Percentiles rank a stretch among this genome's conserved stretches.
These are phyloP conservation scores for Burhinus bistriatus DNA, from an alignment of 2,113 vertebrate species.

Conservation along the genomic window DNA sequence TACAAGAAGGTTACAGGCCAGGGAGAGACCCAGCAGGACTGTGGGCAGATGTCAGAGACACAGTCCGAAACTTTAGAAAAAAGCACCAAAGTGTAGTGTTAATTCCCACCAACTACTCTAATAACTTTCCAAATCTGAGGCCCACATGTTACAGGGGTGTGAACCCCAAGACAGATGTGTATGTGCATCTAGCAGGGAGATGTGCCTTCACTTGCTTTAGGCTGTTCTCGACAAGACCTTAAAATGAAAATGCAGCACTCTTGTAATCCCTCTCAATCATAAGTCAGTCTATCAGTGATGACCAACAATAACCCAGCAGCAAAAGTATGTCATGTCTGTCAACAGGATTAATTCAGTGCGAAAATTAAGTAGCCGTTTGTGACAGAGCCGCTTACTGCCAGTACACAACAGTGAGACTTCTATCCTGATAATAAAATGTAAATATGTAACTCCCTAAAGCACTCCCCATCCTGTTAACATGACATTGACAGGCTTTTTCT, in stretches of 20 bases:
- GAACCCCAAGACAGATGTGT: background rate
- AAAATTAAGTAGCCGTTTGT: background rate
- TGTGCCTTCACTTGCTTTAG: background rate
- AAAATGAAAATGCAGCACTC: background rate
- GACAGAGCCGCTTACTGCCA: background rate
- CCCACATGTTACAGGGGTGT: background rate
- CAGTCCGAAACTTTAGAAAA: background rate
- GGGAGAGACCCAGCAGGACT: background rate
- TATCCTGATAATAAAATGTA: background rate
- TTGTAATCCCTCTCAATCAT: background rate
- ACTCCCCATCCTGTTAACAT: background rate
- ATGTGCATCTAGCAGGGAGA: background rate
- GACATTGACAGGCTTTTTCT: background rate
- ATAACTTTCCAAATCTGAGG: background rate
- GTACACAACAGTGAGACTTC: background rate
- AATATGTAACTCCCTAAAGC: background rate
- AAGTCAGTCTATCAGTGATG: background rate
- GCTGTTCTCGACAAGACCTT: background rate
- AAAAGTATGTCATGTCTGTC: background rate
- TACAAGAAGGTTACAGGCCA: background rate
- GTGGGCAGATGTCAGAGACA: background rate
- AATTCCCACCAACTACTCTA: background rate
- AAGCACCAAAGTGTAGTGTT: background rate
- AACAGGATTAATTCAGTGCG: background rate
- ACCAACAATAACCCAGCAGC: background rate